These are phyloP conservation scores for Takifugu ocellatus DNA, from an alignment of 2,797 vertebrate species.

Conservation along the genomic window DNA sequence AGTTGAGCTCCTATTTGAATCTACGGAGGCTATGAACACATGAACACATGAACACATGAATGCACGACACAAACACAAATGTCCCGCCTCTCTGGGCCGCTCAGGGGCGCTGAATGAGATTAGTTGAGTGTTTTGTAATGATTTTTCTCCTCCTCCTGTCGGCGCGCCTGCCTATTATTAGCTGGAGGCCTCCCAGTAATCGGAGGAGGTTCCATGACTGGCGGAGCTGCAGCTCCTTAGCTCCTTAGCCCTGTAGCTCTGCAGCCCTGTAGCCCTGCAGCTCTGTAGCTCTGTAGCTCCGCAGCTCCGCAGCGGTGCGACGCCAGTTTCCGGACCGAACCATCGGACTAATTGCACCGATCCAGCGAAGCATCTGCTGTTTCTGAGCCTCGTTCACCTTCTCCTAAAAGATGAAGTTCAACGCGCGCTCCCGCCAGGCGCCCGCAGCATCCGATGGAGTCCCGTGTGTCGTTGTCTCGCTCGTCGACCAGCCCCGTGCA, in stretches of 20 bases:
- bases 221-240: constrained; percentile 52
- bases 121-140: constrained; percentile 63
- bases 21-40: too few relatives aligned
- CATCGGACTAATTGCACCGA: constrained; percentile 14
- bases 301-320: constrained; percentile 47
- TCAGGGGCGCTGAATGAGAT: constrained; percentile 37
- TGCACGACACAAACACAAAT: not conserved
- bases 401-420: constrained; percentile 73
- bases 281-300: constrained; percentile 61
- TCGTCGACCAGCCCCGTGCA: constrained; percentile 70
- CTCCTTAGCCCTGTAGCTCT: constrained; percentile 34
- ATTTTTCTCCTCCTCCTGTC: constrained; percentile 10
- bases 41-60: too few relatives aligned
- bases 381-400: constrained; percentile 33
- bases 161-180: constrained; percentile 68
- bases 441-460: constrained; percentile 73
- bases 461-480: constrained; percentile 48
- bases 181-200: constrained; percentile 59
- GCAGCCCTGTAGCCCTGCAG: constrained; percentile 57
- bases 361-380: constrained; percentile 29
- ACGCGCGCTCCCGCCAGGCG: constrained; percentile 63
- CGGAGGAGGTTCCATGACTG: constrained; percentile 57
- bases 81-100: constrained; percentile 10
- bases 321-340: constrained; percentile 11
- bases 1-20: too few relatives aligned